A percentile compares a stretch with the other conserved stretches of the same genome.
phyloP scores from a whole-genome alignment of 2,113 vertebrate species.

The Lepisosteus osseus region DNA sequence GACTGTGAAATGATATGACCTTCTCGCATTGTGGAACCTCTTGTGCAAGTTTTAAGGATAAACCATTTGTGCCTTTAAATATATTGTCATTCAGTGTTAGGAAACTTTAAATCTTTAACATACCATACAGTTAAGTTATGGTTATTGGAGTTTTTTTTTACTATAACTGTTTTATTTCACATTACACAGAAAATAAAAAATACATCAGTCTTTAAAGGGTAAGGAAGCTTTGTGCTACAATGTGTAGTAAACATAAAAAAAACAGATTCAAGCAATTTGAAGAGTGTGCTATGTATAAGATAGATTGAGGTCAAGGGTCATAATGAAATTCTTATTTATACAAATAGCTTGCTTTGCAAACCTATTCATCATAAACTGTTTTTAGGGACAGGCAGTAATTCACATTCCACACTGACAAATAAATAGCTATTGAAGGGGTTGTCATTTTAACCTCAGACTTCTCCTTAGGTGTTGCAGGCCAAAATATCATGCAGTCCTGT shows the following conservation, averaged over 20 bases:
- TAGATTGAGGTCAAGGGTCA: background rate
- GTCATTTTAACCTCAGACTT: conserved; percentile 66
- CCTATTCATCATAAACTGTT: conserved; percentile 70
- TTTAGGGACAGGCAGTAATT: conserved; percentile 68
- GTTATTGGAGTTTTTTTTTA: too few species aligned
- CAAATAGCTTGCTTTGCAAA: conserved; percentile 59
- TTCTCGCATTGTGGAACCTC: too few species aligned
- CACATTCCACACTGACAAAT: conserved; percentile 54
- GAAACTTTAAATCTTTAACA: too few species aligned
- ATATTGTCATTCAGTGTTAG: too few species aligned
- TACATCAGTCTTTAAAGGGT: too few species aligned
- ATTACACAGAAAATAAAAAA: too few species aligned
- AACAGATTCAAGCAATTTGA: background rate
- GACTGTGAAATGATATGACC: too few species aligned
- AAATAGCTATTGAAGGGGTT: conserved; percentile 52
- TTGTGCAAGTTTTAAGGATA: too few species aligned
- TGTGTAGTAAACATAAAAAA: background rate
- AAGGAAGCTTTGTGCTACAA: too few species aligned
- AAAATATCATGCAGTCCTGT: conserved; percentile 46
- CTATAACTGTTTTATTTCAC: too few species aligned
- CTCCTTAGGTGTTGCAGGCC: conserved; percentile 44
- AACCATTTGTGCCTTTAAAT: too few species aligned
- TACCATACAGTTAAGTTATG: too few species aligned
- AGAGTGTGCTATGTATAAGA: background rate
- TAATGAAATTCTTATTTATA: conserved; percentile 7